Evolutionary conservation across 1,140 invertebrate genomes (phyloP).

Genomic region (Trichogramma pretiosum): DNA sequence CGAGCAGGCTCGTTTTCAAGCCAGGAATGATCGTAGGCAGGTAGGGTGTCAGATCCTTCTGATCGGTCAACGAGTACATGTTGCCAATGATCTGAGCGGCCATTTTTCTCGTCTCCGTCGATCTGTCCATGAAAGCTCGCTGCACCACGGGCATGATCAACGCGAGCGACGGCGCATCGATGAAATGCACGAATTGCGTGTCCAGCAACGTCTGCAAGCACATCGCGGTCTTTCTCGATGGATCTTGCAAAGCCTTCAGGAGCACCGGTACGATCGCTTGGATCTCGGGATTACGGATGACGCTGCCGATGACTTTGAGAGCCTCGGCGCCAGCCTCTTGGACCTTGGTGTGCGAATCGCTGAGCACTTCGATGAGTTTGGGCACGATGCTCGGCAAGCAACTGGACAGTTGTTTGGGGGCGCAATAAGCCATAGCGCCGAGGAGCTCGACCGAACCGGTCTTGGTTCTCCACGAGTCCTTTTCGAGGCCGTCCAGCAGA

Average conservation of each 20-base stretch:
- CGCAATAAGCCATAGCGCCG: constrained; percentile 96
- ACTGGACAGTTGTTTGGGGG: constrained; percentile 94
- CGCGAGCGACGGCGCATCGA: constrained; percentile 95
- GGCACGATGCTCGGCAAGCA: constrained; percentile 97
- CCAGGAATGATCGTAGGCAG: constrained; percentile 94
- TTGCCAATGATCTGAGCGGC: constrained; percentile 99
- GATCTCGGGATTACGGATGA: constrained; percentile 98
- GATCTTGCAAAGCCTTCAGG: constrained; percentile 90
- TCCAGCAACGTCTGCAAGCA: constrained; percentile 89
- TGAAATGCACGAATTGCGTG: constrained; percentile 98
- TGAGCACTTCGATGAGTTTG: constrained; percentile 93
- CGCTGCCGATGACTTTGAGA: constrained; percentile 91
- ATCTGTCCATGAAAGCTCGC: constrained; percentile 91
- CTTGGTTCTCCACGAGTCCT: constrained; percentile 98
- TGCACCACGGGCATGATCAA: constrained; percentile 99
- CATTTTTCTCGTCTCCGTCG: constrained; percentile 97
- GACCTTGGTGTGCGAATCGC: constrained; percentile 97
- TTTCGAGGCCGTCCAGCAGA: constrained; percentile 84
- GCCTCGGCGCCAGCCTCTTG: constrained; percentile 93
- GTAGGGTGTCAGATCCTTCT: constrained; percentile 96
- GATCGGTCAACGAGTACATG: constrained; percentile 98
- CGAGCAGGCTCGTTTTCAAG: constrained; percentile 88
- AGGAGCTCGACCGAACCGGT: constrained; percentile 94
- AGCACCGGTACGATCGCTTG: constrained; percentile 90
- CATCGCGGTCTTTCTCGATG: constrained; percentile 86